These are phyloP conservation scores for Poeciliopsis turneri DNA, from an alignment of 2,797 vertebrate species.

Conservation along the genomic window DNA sequence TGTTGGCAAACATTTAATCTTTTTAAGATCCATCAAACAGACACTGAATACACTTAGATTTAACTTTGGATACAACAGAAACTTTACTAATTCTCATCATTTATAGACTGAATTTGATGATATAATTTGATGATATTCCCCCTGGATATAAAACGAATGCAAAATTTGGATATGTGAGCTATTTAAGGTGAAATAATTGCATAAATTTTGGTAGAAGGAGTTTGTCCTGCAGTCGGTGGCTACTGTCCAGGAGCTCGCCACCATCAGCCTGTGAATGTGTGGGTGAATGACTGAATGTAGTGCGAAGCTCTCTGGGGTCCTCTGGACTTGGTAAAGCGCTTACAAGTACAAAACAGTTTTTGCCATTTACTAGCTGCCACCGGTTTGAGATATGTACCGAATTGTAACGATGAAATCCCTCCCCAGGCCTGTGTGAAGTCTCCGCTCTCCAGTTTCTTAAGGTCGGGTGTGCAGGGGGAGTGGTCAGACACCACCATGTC, in stretches of 20 bases:
- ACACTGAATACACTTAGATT: neutral
- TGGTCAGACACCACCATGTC: constrained; percentile 91
- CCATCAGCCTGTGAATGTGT: too few species aligned
- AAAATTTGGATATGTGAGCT: neutral
- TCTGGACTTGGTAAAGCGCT: too few species aligned
- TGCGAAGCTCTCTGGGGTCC: too few species aligned
- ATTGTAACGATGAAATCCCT: constrained; percentile 87
- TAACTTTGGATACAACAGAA: neutral
- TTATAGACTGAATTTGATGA: neutral
- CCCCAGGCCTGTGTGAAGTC: constrained; percentile 87
- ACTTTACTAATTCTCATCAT: neutral
- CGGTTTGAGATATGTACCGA: constrained; percentile 70
- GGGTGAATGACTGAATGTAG: too few species aligned
- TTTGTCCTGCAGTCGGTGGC: too few species aligned
- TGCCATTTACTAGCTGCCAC: too few species aligned
- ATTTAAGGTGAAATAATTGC: neutral
- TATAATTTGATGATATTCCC: neutral
- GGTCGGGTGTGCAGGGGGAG: constrained; percentile 83
- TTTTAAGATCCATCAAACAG: neutral
- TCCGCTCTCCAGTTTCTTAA: constrained; percentile 80
- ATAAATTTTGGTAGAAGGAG: neutral
- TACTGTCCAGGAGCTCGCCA: too few species aligned
- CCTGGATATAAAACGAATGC: neutral
- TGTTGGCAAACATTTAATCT: neutral
- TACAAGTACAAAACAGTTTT: too few species aligned